A percentile compares a stretch with the other conserved stretches of the same genome.
These are phyloP conservation scores for Drosophila pruinosa DNA, from an alignment of 1,140 invertebrate species.

Conservation along the genomic window DNA sequence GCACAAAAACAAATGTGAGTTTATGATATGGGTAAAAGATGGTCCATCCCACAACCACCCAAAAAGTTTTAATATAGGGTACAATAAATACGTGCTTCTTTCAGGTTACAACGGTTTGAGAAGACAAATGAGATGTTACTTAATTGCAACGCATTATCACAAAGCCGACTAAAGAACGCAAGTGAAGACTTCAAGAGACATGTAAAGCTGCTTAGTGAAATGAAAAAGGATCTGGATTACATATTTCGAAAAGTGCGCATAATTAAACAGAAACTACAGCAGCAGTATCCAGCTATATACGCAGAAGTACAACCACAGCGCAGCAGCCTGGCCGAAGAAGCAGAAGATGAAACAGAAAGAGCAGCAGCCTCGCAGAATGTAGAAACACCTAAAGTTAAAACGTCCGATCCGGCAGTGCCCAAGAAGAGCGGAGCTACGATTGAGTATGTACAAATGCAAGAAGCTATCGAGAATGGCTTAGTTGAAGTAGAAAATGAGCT, in stretches of 20 bases:
- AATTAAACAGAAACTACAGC: constrained; percentile 91
- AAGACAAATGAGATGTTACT: constrained; percentile 99
- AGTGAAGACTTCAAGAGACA: constrained; percentile 94
- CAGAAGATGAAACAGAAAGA: constrained; percentile 84
- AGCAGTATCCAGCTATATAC: constrained; percentile 94
- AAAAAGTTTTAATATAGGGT: background rate
- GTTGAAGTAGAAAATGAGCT: constrained; percentile 79
- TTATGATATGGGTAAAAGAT: background rate
- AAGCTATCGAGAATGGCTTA: constrained; percentile 73
- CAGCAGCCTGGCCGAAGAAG: constrained; percentile 86
- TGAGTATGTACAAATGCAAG: constrained; percentile 82
- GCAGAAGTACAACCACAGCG: constrained; percentile 85
- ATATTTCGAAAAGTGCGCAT: constrained; percentile 89
- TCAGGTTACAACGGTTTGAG: constrained; percentile 96
- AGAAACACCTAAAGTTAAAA: constrained; percentile 24
- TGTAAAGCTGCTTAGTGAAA: constrained; percentile 89
- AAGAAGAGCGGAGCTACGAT: constrained; percentile 67
- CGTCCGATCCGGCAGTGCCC: constrained; percentile 9
- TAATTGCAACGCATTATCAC: constrained; percentile 95
- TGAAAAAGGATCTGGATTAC: constrained; percentile 88
- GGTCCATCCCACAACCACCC: background rate
- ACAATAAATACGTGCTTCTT: background rate
- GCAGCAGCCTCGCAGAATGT: constrained; percentile 12
- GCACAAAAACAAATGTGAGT: constrained; percentile 95
- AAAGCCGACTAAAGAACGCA: constrained; percentile 90